A percentile compares a stretch with the other conserved stretches of the same genome.
Evolutionary conservation across 2,888 invertebrate species (phyloP).

Genomic region (Silvanus unidentatus): DNA sequence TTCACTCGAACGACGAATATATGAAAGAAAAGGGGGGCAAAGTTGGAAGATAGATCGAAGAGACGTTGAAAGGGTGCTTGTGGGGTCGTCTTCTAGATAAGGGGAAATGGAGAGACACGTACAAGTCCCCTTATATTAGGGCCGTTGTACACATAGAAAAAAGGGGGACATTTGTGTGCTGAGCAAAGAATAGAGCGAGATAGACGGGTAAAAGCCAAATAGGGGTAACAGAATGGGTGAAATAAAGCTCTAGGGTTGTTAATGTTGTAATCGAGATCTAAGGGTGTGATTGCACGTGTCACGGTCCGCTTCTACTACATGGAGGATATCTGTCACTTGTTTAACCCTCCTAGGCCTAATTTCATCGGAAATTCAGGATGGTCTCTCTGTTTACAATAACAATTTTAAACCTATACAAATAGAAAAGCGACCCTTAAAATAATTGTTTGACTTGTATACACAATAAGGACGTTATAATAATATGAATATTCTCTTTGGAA

Average conservation of each 20-base stretch:
- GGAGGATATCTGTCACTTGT: constrained; percentile 36
- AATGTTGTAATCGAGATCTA: constrained; percentile 41
- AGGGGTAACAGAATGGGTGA: constrained; percentile 10
- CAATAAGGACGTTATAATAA: too few relatives aligned
- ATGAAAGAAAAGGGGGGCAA: constrained; percentile 21
- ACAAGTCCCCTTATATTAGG: constrained; percentile 1
- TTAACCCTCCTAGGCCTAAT: constrained; percentile 32
- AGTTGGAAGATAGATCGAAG: constrained; percentile 7
- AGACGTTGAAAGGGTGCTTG: constrained; percentile 15
- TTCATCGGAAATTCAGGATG: constrained; percentile 32
- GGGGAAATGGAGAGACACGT: constrained; percentile 12
- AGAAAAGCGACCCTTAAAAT: constrained; percentile 13
- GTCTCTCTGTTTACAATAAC: constrained; percentile 22
- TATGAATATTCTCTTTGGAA: too few relatives aligned
- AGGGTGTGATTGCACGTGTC: constrained; percentile 39
- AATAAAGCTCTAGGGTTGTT: constrained; percentile 30
- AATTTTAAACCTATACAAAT: constrained; percentile 20
- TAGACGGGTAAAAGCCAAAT: constrained; percentile 6
- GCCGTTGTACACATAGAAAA: constrained; percentile 7
- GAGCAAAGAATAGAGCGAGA: constrained; percentile 5
- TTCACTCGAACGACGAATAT: constrained; percentile 25
- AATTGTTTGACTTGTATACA: neutral
- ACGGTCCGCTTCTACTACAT: constrained; percentile 25
- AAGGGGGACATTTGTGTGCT: too few relatives aligned
- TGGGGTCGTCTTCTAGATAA: constrained; percentile 14